Percentiles rank a stretch among this genome's conserved stretches.
Evolutionary conservation across 2,113 vertebrate genomes (phyloP).

Genomic region (Ochotona princeps): DNA sequence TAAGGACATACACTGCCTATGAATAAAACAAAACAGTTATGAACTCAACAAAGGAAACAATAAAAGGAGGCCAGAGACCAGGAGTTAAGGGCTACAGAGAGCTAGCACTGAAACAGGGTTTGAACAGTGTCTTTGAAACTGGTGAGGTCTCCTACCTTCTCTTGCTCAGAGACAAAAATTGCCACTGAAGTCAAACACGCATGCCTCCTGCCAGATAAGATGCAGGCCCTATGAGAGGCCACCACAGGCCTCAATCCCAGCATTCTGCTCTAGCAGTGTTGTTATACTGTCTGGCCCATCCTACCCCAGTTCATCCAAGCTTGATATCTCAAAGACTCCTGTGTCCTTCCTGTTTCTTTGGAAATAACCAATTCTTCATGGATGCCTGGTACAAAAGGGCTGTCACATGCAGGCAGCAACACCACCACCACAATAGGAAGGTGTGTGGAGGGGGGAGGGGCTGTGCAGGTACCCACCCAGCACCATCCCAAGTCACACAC

Average conservation of each 20-base stretch:
- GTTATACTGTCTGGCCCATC: neutral
- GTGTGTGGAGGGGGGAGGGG: neutral
- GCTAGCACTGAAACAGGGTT: neutral
- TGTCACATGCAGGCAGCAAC: neutral
- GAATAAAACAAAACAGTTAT: neutral
- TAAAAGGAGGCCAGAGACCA: too few species aligned
- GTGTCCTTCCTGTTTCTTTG: neutral
- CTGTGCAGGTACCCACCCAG: neutral
- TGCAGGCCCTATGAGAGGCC: neutral
- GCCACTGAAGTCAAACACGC: neutral
- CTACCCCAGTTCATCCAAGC: neutral
- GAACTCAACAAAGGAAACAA: neutral
- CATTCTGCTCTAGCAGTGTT: neutral
- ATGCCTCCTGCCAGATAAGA: neutral
- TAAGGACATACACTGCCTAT: neutral
- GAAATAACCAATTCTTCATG: neutral
- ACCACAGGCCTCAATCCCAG: neutral
- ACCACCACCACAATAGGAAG: neutral
- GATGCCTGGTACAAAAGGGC: neutral
- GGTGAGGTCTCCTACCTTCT: neutral
- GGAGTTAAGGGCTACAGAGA: neutral
- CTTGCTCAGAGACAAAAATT: slow-evolving; percentile 39
- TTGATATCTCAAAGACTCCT: neutral
- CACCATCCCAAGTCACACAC: too few species aligned
- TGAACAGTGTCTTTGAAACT: neutral